A percentile compares a stretch with the other conserved stretches of the same genome.
Conservation (phyloP, 1,140 invertebrate genomes). For the Euura saliciscinereae region DNA sequence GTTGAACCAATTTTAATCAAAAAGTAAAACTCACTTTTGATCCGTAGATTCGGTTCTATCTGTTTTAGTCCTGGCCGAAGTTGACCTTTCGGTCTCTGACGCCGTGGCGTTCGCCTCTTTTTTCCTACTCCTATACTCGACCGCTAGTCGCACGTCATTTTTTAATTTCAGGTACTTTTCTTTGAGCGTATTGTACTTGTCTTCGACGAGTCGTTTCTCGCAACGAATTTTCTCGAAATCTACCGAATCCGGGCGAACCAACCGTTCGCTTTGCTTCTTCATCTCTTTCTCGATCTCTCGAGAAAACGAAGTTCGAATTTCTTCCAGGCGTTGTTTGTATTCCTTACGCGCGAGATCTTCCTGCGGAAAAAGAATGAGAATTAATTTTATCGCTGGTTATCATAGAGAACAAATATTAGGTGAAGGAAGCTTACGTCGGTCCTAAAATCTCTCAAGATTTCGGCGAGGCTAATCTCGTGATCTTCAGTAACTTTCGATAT, state of each 20-base stretch:
- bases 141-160: conserved; percentile 72
- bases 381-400: conserved; percentile 9
- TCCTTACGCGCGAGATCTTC: conserved; percentile 66
- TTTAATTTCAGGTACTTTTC: conserved; percentile 82
- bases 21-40: conserved; percentile 53
- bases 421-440: conserved; percentile 50
- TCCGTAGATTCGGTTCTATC: conserved; percentile 53
- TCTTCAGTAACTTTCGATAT: conserved; percentile 64
- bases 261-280: conserved; percentile 55
- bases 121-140: conserved; percentile 64
- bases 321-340: conserved; percentile 67
- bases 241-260: conserved; percentile 54
- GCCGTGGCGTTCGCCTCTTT: conserved; percentile 67
- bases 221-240: conserved; percentile 71
- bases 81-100: conserved; percentile 78
- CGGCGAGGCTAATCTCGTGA: conserved; percentile 61
- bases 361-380: conserved; percentile 39
- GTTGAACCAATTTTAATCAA: too few species aligned
- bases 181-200: conserved; percentile 81
- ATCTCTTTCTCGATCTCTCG: conserved; percentile 63
- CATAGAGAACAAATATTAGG: conserved; percentile 5
- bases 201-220: conserved; percentile 73
- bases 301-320: conserved; percentile 66
- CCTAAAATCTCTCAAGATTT: conserved; percentile 59
- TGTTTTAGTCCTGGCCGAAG: conserved; percentile 51